Evolutionary conservation across 2,888 invertebrate genomes (phyloP), one percentile per base, ranked within the genome.

Genomic region (Gymnocheta viridis): DNA sequence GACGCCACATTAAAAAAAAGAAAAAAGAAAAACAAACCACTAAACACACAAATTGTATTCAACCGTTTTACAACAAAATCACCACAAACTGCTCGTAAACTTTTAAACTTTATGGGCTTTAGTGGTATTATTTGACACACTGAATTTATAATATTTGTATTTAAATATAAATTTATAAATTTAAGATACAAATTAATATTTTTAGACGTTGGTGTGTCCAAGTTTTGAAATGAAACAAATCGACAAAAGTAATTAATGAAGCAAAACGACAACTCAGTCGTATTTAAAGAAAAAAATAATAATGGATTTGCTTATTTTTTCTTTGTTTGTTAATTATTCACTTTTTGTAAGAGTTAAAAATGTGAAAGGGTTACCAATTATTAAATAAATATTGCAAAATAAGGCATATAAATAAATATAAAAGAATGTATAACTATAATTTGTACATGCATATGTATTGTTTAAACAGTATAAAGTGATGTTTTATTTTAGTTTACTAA

Each of bases 61-160:
- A 38, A 32, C 66, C 44, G 29, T 35, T 79, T 56, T 41, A 69
- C 22, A 69, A 78, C 44, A 58, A 80, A 80, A 79, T 79, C 70
- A 76, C 70, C 80, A 76, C 70, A 74, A 64, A 72, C 58, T 60
- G 44, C 66, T 80, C 76, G 17, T 83, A 80, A 83, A 80, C 58
- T 80, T 80, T 80, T 35, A 66, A 54, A 60, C 67, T 83, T 83
- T 80, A 83, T 76, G 44, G 76, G 74, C 41, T 76, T 80, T 72
- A 58, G 70, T 66, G 70, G 70, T 76, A 72, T 72, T 38, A 83
- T 80, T 58, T 83, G 83, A 83, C 83, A 83, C 56, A 67, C 76
- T 76, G 64, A 66, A 24, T 64, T 74, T 78, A 44, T 62, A 41
- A 54, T 60, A 29, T 66, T 60, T 35, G 22, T 56, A 17, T 64